Base-by-base conservation (phyloP, 2,888 invertebrate genomes). In the Rhabditoides inermis region DNA sequence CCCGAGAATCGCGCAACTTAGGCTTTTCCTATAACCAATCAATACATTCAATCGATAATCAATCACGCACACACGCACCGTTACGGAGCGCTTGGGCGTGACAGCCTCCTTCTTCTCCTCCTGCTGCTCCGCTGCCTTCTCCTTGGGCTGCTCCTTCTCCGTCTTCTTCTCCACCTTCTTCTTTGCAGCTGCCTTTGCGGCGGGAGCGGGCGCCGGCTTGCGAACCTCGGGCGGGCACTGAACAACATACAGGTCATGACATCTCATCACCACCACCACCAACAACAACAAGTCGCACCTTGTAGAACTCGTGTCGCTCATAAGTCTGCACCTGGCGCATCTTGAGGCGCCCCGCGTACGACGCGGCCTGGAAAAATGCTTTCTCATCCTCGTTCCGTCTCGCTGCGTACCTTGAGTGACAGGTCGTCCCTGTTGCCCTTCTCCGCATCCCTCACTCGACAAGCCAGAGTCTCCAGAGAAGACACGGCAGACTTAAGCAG, bases 351-450 rank as follows among this genome's bases (percentile, higher is more conserved):
- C 64, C 68, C 28, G 58, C 53, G 47, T 72, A 73, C n/a, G 65
- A 63, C 6, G 69, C 61, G 2, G 71, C 71, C 40, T 49, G 36
- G 5, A 36, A 20, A 10, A 20, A 10, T 42, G 15, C 22, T 10
- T 10, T 15, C 12, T 6, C n/a, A 5, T 20, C 35, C 18, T 12
- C n/a, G 4, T 15, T 20, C 22, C 15, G 7, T 32, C 15, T 18
- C 22, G 22, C 10, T n/a, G 5, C 22, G 23, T 18, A 51, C 51
- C 49, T 68, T 60, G 39, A 73, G 54, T 22, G 68, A 69, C 26
- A 73, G 42, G 55, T 73, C 73, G 30, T 68, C 56, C 23, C 73
- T 56, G 40, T 57, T 61, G 47, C 69, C 70, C 53, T 72, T 72
- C 48, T 73, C 73, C 7, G 63, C 54, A 35, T 73, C 73, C 18